Conservation (phyloP, 2,113 vertebrate genomes). For the Synchiropus splendidus region DNA sequence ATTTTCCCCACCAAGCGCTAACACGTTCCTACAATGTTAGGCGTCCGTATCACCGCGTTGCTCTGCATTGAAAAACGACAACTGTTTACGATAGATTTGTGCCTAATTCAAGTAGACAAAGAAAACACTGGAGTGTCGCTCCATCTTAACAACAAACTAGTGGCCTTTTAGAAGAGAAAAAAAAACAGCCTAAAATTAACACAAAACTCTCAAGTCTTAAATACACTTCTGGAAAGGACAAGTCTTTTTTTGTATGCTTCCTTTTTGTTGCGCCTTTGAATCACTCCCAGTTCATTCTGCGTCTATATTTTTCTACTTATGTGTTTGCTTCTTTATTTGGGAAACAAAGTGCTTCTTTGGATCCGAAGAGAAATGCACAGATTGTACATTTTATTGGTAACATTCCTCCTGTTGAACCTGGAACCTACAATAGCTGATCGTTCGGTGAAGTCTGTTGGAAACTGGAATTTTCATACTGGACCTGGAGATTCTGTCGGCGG, state of each 20-base stretch:
- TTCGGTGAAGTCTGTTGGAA: constrained; percentile 9
- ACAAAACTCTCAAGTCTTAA: constrained; percentile 39
- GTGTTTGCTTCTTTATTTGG: not conserved
- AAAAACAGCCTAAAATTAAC: constrained; percentile 35
- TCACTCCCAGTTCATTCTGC: constrained; percentile 13
- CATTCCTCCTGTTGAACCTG: constrained; percentile 32
- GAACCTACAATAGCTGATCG: constrained; percentile 10
- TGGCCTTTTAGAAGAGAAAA: constrained; percentile 45
- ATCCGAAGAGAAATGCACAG: constrained; percentile 19
- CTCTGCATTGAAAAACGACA: constrained; percentile 33
- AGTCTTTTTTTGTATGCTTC: constrained; percentile 11
- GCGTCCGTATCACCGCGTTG: constrained; percentile 21
- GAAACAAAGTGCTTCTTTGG: constrained; percentile 22
- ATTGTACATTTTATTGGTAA: constrained; percentile 20
- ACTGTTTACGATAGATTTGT: constrained; percentile 70
- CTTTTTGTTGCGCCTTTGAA: constrained; percentile 5
- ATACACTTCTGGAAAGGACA: no score
- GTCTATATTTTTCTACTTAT: not conserved
- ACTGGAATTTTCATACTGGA: constrained; percentile 10
- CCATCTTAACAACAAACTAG: constrained; percentile 43
- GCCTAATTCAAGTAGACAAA: constrained; percentile 75
- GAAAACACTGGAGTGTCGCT: constrained; percentile 31
- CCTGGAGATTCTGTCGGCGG: no score
- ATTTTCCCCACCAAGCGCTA: no score
- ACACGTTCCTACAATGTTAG: no score